These are phyloP conservation scores for Sebastes hubbsi DNA, from an alignment of 2,797 vertebrate species.

Conservation along the genomic window DNA sequence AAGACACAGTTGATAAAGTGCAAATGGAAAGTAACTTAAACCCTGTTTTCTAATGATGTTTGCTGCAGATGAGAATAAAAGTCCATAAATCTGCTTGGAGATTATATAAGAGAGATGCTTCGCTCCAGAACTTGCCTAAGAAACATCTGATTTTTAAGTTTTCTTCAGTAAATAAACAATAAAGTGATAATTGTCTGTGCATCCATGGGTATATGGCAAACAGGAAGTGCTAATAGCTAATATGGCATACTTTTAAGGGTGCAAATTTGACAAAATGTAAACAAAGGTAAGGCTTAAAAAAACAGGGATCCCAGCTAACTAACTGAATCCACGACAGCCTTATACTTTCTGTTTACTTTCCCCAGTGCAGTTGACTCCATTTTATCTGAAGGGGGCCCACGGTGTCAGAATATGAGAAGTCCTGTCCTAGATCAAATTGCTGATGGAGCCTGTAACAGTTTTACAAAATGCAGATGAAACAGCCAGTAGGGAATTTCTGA, in stretches of 20 bases:
- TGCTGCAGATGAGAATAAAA: background rate
- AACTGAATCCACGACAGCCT: background rate
- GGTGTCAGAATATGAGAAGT: background rate
- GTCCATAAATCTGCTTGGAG: background rate
- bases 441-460: background rate
- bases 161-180: background rate
- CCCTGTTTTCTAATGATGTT: background rate
- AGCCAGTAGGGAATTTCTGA: constrained; percentile 1
- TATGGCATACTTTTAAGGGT: background rate
- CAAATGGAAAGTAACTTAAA: background rate
- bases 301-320: background rate
- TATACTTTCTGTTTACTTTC: background rate
- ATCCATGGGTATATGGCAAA: no score
- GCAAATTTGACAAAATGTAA: background rate
- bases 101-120: no score
- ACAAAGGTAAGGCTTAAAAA: background rate
- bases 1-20: constrained; percentile 2
- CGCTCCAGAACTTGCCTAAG: background rate
- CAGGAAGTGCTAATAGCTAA: background rate
- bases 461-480: background rate
- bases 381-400: no score
- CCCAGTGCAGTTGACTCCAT: no score
- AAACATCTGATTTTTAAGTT: background rate
- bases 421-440: background rate
- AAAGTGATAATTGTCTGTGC: no score